A percentile compares a stretch with the other conserved stretches of the same genome.
phyloP scores from a whole-genome alignment of 1,140 invertebrate genomes.

The Drosophila obscura region DNA sequence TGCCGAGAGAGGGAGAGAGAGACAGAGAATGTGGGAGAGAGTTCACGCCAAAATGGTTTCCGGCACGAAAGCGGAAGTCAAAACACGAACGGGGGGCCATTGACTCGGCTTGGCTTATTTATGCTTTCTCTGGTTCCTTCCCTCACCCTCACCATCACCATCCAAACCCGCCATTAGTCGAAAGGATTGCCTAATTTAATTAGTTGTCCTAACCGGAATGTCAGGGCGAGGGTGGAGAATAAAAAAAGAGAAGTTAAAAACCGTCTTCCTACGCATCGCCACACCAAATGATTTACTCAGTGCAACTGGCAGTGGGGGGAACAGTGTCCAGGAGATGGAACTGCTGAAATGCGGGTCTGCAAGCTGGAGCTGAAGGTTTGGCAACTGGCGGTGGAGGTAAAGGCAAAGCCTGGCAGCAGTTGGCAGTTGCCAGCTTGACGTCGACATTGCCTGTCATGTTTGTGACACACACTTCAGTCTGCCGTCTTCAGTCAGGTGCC shows the following conservation, averaged over 20 bases:
- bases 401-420: slow-evolving; percentile 23
- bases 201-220: slow-evolving; percentile 54
- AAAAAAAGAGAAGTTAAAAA: slow-evolving; percentile 21
- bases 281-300: slow-evolving; percentile 73
- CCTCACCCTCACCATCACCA: background rate
- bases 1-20: slow-evolving; percentile 20
- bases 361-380: background rate
- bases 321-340: slow-evolving; percentile 3
- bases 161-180: slow-evolving; percentile 23
- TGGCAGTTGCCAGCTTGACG: slow-evolving; percentile 53
- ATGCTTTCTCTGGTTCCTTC: slow-evolving; percentile 54
- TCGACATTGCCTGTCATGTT: slow-evolving; percentile 77
- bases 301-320: slow-evolving; percentile 16
- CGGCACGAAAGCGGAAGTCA: slow-evolving; percentile 77
- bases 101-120: slow-evolving; percentile 58
- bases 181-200: slow-evolving; percentile 79
- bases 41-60: slow-evolving; percentile 80
- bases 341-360: slow-evolving; percentile 19
- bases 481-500: slow-evolving; percentile 50
- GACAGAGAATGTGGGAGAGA: slow-evolving; percentile 38
- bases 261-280: slow-evolving; percentile 50
- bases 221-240: background rate
- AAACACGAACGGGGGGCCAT: slow-evolving; percentile 50
- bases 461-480: slow-evolving; percentile 78
- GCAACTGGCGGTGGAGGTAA: slow-evolving; percentile 18